phyloP scores from a whole-genome alignment of 64 coral and sea anemone species.

The Catalaphyllia jardinei region DNA sequence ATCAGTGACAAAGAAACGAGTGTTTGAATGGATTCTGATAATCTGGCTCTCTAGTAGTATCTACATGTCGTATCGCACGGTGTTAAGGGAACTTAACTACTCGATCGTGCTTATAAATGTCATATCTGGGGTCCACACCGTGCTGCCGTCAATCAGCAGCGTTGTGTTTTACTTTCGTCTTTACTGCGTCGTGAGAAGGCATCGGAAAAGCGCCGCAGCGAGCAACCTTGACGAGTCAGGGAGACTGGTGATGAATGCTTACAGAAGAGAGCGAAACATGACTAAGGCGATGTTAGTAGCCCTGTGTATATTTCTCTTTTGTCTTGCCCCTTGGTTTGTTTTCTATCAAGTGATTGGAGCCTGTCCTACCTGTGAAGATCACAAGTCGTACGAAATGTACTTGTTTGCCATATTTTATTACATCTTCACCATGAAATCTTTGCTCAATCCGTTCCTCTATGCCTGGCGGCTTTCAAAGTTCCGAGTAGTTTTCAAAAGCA shows the following conservation, averaged over 20 bases:
- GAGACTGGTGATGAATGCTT: slow-evolving; percentile 54
- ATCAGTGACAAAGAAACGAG: slow-evolving; percentile 31
- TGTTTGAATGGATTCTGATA: background rate
- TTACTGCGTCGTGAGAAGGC: slow-evolving; percentile 26
- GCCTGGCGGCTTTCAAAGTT: slow-evolving; percentile 84
- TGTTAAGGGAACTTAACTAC: background rate
- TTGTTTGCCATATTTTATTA: slow-evolving; percentile 71
- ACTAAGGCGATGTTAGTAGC: slow-evolving; percentile 52
- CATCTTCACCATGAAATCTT: slow-evolving; percentile 74
- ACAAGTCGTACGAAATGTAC: slow-evolving; percentile 76
- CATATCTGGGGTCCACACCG: slow-evolving; percentile 65
- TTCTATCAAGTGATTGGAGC: slow-evolving; percentile 80
- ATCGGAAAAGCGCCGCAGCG: slow-evolving; percentile 16
- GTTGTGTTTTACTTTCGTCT: slow-evolving; percentile 60
- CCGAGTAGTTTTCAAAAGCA: slow-evolving; percentile 31
- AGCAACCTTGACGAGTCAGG: slow-evolving; percentile 59
- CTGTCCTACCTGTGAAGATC: slow-evolving; percentile 72
- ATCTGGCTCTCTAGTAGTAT: slow-evolving; percentile 59
- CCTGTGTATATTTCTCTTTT: slow-evolving; percentile 70
- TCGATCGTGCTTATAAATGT: slow-evolving; percentile 29
- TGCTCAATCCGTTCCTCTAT: slow-evolving; percentile 76
- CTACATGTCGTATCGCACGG: slow-evolving; percentile 67
- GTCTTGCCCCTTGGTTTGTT: slow-evolving; percentile 73
- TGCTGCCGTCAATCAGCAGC: slow-evolving; percentile 59
- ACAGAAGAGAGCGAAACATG: slow-evolving; percentile 64